Evolutionary conservation across 2,888 invertebrate genomes (phyloP), one percentile per base, ranked within the genome.

Genomic region (Drosophila limbata): DNA sequence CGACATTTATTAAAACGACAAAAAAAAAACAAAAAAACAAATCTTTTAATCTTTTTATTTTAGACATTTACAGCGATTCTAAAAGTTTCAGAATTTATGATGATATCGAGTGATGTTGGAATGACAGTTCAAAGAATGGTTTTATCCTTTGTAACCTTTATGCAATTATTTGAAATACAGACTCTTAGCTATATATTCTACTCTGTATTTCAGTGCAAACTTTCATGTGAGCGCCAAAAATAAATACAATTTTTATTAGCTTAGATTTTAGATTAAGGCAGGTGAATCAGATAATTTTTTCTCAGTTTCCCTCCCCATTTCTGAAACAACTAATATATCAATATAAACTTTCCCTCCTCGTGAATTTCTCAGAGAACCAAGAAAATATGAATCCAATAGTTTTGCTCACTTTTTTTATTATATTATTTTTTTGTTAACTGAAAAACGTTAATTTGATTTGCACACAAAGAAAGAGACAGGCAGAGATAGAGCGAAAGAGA

Each of bases 371-470:
- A 45, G 33, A 55, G 42, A 56, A 52, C 44, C 45, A 56, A 31
- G 19, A 45, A 57, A 61, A 57, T 37, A 56, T 33, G 15, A 57
- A 39, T 44, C 3, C 42, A 15, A 61, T 35, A 45, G 69, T 51
- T 70, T 69, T 62, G 65, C 60, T 55, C 31, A 48, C 66, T 66
- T 70, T 40, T 40, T 59, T 59, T 63, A 25, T 62, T 19, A n/a
- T 33, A 28, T 61, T 40, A 33, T 37, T 31, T 50, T 56, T 55
- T 53, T 57, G 15, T 40, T 53, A 55, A 21, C 63, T 65, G 42
- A 61, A 66, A 83, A 80, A 70, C 45, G 74, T 69, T 78, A 83
- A 85, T 84, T 85, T 85, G 77, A 84, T 85, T 84, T 81, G 85
- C 79, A 71, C 59, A 77, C 57, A 60, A 25, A 21, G 2, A 44